phyloP scores from a whole-genome alignment of 2,797 vertebrate genomes.

The Alca torda region DNA sequence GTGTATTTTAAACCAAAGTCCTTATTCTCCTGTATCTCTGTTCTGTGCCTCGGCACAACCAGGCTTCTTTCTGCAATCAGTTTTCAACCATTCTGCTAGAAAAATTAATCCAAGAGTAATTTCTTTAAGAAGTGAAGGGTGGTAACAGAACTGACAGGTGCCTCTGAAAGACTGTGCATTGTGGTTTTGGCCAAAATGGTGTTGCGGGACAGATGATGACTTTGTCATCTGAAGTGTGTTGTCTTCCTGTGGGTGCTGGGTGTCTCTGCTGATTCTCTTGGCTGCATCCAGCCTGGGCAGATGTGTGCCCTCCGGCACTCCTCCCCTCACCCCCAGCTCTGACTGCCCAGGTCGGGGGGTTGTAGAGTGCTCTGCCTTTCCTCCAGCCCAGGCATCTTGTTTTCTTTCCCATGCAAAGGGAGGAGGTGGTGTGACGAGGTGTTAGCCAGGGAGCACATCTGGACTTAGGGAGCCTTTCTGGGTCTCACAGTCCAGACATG shows the following conservation, averaged over 20 bases:
- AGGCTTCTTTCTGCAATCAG: neutral
- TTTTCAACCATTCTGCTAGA: neutral
- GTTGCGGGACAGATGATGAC: rapidly evolving
- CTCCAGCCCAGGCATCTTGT: neutral
- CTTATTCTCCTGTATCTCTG: neutral
- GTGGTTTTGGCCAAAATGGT: neutral
- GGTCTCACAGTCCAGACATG: neutral
- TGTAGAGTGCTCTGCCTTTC: neutral
- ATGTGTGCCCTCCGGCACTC: neutral
- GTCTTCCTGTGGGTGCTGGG: neutral
- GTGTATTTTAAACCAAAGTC: neutral
- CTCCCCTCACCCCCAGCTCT: neutral
- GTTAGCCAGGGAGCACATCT: neutral
- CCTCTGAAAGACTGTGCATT: neutral
- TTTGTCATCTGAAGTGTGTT: neutral
- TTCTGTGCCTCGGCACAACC: neutral
- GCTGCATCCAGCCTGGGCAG: neutral
- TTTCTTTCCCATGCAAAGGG: neutral
- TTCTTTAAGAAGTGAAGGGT: neutral
- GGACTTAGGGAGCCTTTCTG: neutral
- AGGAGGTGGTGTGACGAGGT: neutral
- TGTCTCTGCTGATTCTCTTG: neutral
- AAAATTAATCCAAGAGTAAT: neutral
- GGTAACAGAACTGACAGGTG: neutral
- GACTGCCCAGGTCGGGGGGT: neutral